Percentiles rank a stretch among this genome's conserved stretches.
Conservation (phyloP, 1,140 invertebrate species). For the Geopemphigus sp. region DNA sequence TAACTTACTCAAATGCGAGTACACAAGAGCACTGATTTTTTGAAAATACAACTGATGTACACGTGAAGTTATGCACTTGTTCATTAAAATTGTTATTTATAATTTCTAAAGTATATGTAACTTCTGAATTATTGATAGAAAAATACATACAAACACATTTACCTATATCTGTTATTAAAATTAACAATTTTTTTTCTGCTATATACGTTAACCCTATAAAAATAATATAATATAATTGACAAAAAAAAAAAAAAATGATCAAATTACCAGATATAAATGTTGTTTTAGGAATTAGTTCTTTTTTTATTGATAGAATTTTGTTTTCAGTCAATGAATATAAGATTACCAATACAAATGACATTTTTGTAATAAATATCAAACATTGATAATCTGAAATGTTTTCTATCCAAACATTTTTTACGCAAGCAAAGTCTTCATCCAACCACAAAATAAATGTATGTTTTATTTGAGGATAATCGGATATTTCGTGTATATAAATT, state of each 20-base stretch:
- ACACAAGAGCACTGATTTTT: slow-evolving; percentile 40
- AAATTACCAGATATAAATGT: slow-evolving; percentile 27
- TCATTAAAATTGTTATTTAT: slow-evolving; percentile 28
- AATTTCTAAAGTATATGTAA: not conserved
- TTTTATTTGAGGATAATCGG: slow-evolving; percentile 7
- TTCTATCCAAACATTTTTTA: slow-evolving; percentile 28
- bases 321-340: slow-evolving; percentile 36
- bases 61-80: slow-evolving; percentile 37
- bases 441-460: slow-evolving; percentile 34
- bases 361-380: slow-evolving; percentile 45
- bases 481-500: slow-evolving; percentile 43
- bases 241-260: not conserved
- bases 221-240: not conserved
- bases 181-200: slow-evolving; percentile 7
- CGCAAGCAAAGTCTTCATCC: slow-evolving; percentile 23
- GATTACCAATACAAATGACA: slow-evolving; percentile 19
- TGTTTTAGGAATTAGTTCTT: slow-evolving; percentile 28
- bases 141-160: slow-evolving; percentile 33
- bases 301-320: slow-evolving; percentile 26
- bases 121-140: not conserved
- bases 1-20: slow-evolving; percentile 34
- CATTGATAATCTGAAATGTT: slow-evolving; percentile 1
- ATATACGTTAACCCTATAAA: slow-evolving; percentile 28
- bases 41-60: slow-evolving; percentile 42
- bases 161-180: slow-evolving; percentile 23